Percentiles rank a stretch among this genome's conserved stretches.
Evolutionary conservation across 1,140 invertebrate species (phyloP).

Genomic region (Samia ricini): DNA sequence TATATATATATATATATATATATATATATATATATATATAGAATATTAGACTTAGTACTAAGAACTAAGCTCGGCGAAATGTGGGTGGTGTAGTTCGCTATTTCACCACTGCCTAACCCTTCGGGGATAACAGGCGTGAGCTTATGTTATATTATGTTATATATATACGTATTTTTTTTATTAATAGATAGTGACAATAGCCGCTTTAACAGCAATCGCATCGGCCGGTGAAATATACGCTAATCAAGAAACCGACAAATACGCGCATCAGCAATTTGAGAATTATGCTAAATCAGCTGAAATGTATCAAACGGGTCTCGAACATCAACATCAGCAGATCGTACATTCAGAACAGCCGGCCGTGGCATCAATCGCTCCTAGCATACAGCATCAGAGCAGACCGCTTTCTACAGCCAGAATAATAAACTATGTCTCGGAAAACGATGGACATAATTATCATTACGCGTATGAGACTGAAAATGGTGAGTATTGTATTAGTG

Average conservation of each 20-base stretch:
- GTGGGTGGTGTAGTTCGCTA: no score
- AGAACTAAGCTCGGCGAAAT: no score
- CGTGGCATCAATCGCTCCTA: constrained; percentile 25
- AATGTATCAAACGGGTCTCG: constrained; percentile 40
- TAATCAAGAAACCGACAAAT: not conserved
- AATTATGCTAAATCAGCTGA: constrained; percentile 34
- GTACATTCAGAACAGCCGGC: constrained; percentile 32
- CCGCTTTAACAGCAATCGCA: constrained; percentile 43
- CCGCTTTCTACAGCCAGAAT: constrained; percentile 42
- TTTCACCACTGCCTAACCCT: no score
- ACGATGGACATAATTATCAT: constrained; percentile 47
- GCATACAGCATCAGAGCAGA: constrained; percentile 21
- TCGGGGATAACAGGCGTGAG: no score
- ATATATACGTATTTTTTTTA: not conserved
- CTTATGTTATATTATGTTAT: not conserved
- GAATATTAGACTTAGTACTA: no score
- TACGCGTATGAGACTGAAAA: constrained; percentile 68
- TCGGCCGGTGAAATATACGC: constrained; percentile 42
- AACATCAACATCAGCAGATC: constrained; percentile 35
- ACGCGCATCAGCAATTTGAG: constrained; percentile 27
- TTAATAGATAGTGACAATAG: constrained; percentile 12
- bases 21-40: no score
- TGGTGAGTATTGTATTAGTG: constrained; percentile 32
- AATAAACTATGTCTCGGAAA: constrained; percentile 40
- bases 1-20: no score